Conservation (phyloP, 2,888 invertebrate species). For the Rapana venosa region DNA sequence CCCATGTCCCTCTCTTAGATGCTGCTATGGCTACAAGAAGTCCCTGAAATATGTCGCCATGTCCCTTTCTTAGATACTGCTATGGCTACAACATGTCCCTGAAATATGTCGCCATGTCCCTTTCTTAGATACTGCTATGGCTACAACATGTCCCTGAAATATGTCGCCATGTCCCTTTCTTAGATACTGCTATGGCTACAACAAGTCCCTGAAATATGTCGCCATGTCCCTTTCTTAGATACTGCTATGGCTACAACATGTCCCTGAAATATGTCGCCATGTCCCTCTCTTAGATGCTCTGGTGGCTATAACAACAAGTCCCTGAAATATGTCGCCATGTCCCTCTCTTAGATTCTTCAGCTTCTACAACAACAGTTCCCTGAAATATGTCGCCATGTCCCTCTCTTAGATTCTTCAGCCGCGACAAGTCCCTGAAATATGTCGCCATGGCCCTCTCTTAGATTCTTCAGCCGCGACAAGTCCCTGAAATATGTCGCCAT, state of each 20-base stretch:
- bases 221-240: constrained; percentile 59
- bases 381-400: constrained; percentile 63
- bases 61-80: constrained; percentile 57
- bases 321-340: constrained; percentile 63
- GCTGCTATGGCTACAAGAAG: constrained; percentile 66
- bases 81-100: constrained; percentile 69
- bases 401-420: constrained; percentile 62
- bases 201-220: constrained; percentile 67
- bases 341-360: constrained; percentile 56
- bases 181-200: constrained; percentile 61
- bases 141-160: constrained; percentile 67
- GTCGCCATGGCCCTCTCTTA: constrained; percentile 60
- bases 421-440: constrained; percentile 66
- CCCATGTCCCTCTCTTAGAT: constrained; percentile 59
- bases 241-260: constrained; percentile 66
- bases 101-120: constrained; percentile 61
- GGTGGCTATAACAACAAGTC: constrained; percentile 67
- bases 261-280: constrained; percentile 66
- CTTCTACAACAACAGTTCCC: constrained; percentile 67
- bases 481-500: constrained; percentile 66
- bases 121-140: constrained; percentile 63
- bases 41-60: constrained; percentile 66
- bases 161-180: constrained; percentile 60
- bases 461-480: constrained; percentile 66
- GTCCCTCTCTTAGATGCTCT: constrained; percentile 63